Conservation (phyloP, 2,888 invertebrate genomes). For the Orthosia gothica region DNA sequence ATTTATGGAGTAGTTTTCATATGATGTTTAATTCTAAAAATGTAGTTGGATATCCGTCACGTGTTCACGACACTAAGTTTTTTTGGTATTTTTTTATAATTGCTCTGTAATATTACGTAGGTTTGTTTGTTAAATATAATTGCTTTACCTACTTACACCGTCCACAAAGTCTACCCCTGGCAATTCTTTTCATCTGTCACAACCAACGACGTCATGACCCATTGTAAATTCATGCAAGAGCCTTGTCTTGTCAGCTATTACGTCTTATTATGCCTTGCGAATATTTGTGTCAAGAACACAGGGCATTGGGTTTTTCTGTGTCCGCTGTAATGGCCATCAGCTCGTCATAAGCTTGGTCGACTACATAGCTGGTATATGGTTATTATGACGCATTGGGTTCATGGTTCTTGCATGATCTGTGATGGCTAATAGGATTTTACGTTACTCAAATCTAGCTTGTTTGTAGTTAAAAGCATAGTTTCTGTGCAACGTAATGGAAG, state of each 20-base stretch:
- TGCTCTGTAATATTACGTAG: slow-evolving; percentile 12
- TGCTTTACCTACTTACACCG: slow-evolving; percentile 52
- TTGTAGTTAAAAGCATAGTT: slow-evolving; percentile 7
- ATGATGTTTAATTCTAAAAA: background rate
- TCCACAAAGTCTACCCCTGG: slow-evolving; percentile 66
- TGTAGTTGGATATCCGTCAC: background rate
- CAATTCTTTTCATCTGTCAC: slow-evolving; percentile 85
- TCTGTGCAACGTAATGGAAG: slow-evolving; percentile 7
- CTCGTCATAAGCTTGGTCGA: slow-evolving; percentile 43
- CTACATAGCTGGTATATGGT: slow-evolving; percentile 20
- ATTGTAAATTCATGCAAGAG: slow-evolving; percentile 70
- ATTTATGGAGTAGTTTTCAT: too few species aligned
- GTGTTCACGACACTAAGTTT: background rate
- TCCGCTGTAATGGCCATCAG: slow-evolving; percentile 46
- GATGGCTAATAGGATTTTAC: slow-evolving; percentile 35
- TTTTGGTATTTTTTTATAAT: slow-evolving; percentile 30
- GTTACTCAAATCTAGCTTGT: slow-evolving; percentile 10
- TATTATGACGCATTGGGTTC: slow-evolving; percentile 51
- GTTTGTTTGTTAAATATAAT: slow-evolving; percentile 60
- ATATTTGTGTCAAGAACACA: slow-evolving; percentile 71
- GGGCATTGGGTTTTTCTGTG: slow-evolving; percentile 62
- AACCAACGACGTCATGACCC: slow-evolving; percentile 71
- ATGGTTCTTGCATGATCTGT: slow-evolving; percentile 29
- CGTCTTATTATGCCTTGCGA: slow-evolving; percentile 58
- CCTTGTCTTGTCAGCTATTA: slow-evolving; percentile 71